These are phyloP conservation scores for Gambusia yucatana DNA, from an alignment of 2,797 vertebrate species.

Conservation along the genomic window DNA sequence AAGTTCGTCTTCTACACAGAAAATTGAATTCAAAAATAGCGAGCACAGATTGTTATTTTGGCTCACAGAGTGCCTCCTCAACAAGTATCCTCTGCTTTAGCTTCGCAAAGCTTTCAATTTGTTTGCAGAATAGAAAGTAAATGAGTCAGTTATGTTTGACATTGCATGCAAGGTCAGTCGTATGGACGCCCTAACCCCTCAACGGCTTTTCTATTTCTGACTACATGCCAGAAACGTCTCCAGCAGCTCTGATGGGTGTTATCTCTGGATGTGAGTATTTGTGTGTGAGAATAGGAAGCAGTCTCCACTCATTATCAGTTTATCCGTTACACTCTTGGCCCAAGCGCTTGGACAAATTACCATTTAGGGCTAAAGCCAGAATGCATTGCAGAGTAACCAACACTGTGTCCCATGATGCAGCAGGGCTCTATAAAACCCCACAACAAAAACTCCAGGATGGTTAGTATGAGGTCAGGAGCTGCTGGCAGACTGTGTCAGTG, in stretches of 20 bases:
- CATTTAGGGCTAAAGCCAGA: constrained; percentile 74
- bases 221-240: constrained; percentile 50
- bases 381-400: constrained; percentile 5
- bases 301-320: constrained; percentile 71
- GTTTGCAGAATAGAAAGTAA: constrained; percentile 32
- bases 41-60: not conserved
- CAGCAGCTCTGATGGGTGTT: constrained; percentile 46
- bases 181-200: constrained; percentile 37
- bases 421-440: constrained; percentile 58
- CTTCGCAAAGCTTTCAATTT: constrained; percentile 34
- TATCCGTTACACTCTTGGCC: constrained; percentile 78
- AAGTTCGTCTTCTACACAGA: not conserved
- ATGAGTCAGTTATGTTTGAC: not conserved
- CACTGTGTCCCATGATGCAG: constrained; percentile 72
- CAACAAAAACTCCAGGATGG: constrained; percentile 15
- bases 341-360: constrained; percentile 43
- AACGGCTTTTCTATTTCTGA: constrained; percentile 59
- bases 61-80: constrained; percentile 4
- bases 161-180: constrained; percentile 16
- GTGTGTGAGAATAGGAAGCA: constrained; percentile 39
- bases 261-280: constrained; percentile 46
- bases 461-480: constrained; percentile 6
- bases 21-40: not conserved
- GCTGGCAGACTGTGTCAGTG: not conserved
- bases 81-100: constrained; percentile 13